A percentile compares a stretch with the other conserved stretches of the same genome.
These are phyloP conservation scores for Sylvietta virens DNA, from an alignment of 2,113 vertebrate species.

Conservation along the genomic window DNA sequence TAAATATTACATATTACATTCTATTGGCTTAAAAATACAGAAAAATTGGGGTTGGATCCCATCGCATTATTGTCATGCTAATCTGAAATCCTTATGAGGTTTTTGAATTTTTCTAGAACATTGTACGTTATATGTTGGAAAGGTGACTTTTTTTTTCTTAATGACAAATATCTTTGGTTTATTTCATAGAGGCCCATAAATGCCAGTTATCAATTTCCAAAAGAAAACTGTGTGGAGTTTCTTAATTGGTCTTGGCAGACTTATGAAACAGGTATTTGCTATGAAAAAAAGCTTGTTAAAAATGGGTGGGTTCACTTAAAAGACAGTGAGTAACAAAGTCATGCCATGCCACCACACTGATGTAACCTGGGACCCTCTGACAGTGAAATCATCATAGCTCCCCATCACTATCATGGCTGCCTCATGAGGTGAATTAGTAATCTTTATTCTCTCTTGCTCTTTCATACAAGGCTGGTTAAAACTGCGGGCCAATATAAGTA, in stretches of 20 bases:
- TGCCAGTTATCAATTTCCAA: neutral
- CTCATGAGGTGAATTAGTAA: neutral
- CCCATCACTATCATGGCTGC: neutral
- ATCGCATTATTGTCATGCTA: neutral
- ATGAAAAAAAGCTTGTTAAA: neutral
- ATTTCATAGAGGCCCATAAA: neutral
- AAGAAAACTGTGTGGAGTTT: neutral
- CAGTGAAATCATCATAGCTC: neutral
- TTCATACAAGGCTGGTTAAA: neutral
- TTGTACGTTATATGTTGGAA: neutral
- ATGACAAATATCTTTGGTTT: neutral
- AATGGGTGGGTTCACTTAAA: neutral
- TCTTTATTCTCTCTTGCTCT: neutral
- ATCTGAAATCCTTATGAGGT: neutral
- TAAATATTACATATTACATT: conserved; percentile 17
- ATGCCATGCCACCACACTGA: neutral
- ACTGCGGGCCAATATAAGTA: neutral
- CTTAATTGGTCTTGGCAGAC: neutral
- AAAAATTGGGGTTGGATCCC: neutral
- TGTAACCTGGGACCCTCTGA: neutral
- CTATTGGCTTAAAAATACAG: neutral
- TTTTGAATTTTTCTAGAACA: neutral
- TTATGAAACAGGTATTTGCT: neutral
- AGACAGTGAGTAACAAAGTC: neutral
- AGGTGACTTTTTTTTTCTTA: neutral